Evolutionary conservation across 2,888 invertebrate genomes (phyloP), one percentile per base, ranked within the genome.

Genomic region (Lacanobia oleracea): DNA sequence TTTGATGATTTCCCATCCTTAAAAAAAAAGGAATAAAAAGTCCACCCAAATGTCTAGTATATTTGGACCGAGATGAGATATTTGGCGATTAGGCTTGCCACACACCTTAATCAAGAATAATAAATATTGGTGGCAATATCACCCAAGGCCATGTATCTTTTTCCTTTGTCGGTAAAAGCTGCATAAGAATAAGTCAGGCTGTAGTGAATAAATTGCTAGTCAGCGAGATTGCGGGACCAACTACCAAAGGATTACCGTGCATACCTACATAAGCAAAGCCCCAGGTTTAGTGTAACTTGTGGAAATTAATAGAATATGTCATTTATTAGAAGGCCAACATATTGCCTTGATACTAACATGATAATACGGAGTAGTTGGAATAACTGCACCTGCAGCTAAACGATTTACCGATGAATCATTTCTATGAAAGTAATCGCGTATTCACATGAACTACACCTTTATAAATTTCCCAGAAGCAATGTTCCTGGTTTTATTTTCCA

Each of bases 401-500:
- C 45, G 45, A 56, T 54, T 77, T 37, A n/a, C 48, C 51, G 7
- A 59, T 56, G 1, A 61, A 72, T n/a, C 23, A 61, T 60, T 76
- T 72, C 54, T 56, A n/a, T 61, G 51, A 78, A 72, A n/a, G 33
- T 51, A 51, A 65, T 51, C 10, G 60, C 50, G 16, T 45, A 51
- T 76, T 72, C 66, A 54, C 54, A 45, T 50, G 72, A 72, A 71
- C 27, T 23, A 40, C 10, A 66, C 54, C 33, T 51, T 64, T 60
- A 12, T n/a, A 62, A 45, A 51, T 73, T 77, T 64, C 70, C 7
- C n/a, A 69, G 57, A 66, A 78, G 48, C 75, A 14, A 53, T 54
- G 18, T 62, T 43, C 57, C 64, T 54, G 43, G 63, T 80, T 80
- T 73, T 79, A 60, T 60, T 70, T 74, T 54, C 37, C n/a, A 50